Percentiles rank a stretch among this genome's conserved stretches.
Conservation (phyloP, 2,113 vertebrate species). For the Prinia subflava region DNA sequence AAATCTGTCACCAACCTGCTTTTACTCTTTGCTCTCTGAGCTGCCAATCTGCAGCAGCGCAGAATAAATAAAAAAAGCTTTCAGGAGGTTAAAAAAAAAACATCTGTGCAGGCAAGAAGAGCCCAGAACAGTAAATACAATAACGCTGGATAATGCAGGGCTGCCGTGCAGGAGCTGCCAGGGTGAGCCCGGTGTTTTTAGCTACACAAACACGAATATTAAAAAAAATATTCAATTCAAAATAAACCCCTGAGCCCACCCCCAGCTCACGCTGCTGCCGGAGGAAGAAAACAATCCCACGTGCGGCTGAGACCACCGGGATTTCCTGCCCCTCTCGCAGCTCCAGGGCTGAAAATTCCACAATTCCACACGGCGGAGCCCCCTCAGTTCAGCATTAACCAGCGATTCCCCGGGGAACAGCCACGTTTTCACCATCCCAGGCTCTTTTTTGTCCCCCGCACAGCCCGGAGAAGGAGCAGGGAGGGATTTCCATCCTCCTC, state of each 20-base stretch:
- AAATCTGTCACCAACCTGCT: background rate
- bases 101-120: background rate
- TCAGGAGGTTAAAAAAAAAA: background rate
- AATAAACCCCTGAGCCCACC: background rate
- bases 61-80: background rate
- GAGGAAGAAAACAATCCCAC: background rate
- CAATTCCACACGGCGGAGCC: background rate
- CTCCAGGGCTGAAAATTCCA: background rate
- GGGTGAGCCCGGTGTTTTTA: background rate
- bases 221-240: too few species aligned
- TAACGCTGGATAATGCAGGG: background rate
- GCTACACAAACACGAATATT: background rate
- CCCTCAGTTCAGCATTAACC: background rate
- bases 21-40: background rate
- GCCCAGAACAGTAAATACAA: background rate
- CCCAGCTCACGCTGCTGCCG: accelerated
- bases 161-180: background rate
- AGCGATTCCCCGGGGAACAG: background rate
- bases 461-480: background rate
- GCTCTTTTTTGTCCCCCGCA: background rate
- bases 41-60: background rate
- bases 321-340: background rate
- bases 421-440: background rate
- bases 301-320: background rate
- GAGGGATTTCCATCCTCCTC: background rate